Percentiles rank a stretch among this genome's conserved stretches.
These are phyloP conservation scores for Callipepla californica DNA, from an alignment of 2,113 vertebrate genomes.

Conservation along the genomic window DNA sequence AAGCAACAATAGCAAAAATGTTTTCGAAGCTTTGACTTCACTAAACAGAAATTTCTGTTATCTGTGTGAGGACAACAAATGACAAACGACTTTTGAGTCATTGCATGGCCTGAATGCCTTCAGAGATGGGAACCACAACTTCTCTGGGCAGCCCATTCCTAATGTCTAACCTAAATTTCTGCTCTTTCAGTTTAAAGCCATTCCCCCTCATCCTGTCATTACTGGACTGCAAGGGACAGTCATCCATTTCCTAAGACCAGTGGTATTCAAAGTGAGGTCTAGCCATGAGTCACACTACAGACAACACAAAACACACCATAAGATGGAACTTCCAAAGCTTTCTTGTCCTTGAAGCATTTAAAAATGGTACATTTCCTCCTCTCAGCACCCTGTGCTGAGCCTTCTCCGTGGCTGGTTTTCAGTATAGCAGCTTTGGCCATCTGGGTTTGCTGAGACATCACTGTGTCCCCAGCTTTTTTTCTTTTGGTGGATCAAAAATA, in stretches of 20 bases:
- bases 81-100: neutral
- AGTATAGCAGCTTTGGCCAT: conserved; percentile 30
- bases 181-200: too few species aligned
- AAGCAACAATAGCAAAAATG: too few species aligned
- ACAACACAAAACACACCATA: neutral
- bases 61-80: neutral
- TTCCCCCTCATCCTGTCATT: too few species aligned
- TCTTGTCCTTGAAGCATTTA: neutral
- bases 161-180: too few species aligned
- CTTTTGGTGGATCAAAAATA: conserved; percentile 14
- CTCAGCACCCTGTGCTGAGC: neutral
- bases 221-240: fast-evolving
- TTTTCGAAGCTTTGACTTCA: neutral
- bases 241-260: neutral
- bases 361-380: neutral
- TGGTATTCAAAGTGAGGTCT: neutral
- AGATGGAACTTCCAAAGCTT: neutral
- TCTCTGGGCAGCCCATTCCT: too few species aligned
- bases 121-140: too few species aligned
- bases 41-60: neutral
- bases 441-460: conserved; percentile 16
- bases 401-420: neutral
- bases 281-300: neutral
- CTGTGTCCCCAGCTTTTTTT: neutral
- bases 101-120: too few species aligned